These are phyloP conservation scores for Bombus affinis DNA, from an alignment of 1,140 invertebrate genomes.

Conservation along the genomic window DNA sequence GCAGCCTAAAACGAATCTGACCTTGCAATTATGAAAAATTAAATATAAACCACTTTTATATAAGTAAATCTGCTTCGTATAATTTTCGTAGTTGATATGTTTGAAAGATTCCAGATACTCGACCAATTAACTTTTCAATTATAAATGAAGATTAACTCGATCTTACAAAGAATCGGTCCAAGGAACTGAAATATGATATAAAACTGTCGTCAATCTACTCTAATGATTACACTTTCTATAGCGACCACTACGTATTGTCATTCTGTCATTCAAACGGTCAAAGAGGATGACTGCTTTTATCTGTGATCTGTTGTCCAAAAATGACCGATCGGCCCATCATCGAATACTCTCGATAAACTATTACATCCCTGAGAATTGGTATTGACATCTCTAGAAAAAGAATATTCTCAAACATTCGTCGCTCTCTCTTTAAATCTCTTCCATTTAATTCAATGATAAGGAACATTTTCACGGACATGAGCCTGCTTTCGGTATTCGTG, in stretches of 20 bases:
- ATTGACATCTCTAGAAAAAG: slow-evolving; percentile 66
- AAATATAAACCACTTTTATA: neutral
- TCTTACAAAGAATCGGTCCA: neutral
- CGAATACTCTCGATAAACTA: slow-evolving; percentile 55
- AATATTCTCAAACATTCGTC: slow-evolving; percentile 29
- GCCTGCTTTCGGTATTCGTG: slow-evolving; percentile 88
- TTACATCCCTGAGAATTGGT: slow-evolving; percentile 69
- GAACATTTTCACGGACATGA: slow-evolving; percentile 88
- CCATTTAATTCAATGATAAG: slow-evolving; percentile 80
- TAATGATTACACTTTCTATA: neutral
- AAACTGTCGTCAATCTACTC: neutral
- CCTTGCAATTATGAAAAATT: neutral
- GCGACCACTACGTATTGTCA: slow-evolving; percentile 50
- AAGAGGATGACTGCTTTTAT: slow-evolving; percentile 8
- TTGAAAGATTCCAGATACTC: neutral
- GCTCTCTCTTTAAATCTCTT: neutral
- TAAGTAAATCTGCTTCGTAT: neutral
- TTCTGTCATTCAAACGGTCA: slow-evolving; percentile 37
- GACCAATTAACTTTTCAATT: neutral
- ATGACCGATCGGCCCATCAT: neutral
- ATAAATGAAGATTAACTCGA: neutral
- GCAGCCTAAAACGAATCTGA: neutral
- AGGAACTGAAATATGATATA: neutral
- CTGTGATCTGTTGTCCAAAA: neutral
- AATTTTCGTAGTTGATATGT: neutral